Conservation (phyloP, 2,113 vertebrate species). For the Platichthys stellatus region DNA sequence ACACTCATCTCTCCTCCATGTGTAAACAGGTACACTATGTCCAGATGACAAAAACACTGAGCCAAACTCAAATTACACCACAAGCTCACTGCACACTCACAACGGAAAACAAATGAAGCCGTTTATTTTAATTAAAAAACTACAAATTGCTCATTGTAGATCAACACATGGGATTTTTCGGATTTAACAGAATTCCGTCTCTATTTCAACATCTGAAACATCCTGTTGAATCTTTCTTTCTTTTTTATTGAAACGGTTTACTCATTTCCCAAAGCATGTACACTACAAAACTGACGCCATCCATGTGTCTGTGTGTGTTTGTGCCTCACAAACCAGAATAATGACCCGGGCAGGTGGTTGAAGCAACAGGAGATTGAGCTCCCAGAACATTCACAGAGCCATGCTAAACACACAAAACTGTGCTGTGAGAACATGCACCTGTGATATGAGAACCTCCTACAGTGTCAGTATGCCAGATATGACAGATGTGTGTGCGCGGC, state of each 20-base stretch:
- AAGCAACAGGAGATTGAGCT: constrained; percentile 53
- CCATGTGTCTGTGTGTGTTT: constrained; percentile 2
- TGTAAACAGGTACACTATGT: not conserved
- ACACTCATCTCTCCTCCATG: not conserved
- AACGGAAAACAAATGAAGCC: not conserved
- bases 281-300: constrained; percentile 5
- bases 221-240: not conserved
- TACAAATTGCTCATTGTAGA: constrained; percentile 24
- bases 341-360: constrained; percentile 18
- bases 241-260: too few species aligned
- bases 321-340: not conserved
- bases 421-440: constrained; percentile 52
- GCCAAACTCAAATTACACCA: constrained; percentile 48
- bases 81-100: constrained; percentile 13
- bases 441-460: constrained; percentile 32
- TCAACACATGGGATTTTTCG: not conserved
- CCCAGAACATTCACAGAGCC: constrained; percentile 39
- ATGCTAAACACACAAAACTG: constrained; percentile 59
- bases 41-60: constrained; percentile 7
- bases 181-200: not conserved
- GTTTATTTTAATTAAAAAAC: constrained; percentile 29
- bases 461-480: constrained; percentile 6
- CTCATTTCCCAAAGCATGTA: not conserved
- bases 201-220: not conserved
- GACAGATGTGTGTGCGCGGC: constrained; percentile 32